Percentiles rank a stretch among this genome's conserved stretches.
Conservation (phyloP, 2,113 vertebrate species). For the Clarias macrocephalus region DNA sequence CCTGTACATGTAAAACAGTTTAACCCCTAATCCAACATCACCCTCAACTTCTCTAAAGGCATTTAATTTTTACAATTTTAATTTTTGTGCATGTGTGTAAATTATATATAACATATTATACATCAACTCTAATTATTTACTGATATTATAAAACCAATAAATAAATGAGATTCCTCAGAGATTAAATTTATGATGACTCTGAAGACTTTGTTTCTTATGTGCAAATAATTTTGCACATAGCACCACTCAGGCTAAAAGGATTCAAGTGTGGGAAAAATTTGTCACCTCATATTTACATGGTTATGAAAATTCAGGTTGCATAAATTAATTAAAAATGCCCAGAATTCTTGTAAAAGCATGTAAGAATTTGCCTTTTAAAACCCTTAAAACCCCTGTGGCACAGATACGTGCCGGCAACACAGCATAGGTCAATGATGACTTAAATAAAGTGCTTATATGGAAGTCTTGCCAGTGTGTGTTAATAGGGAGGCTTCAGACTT, state of each 20-base stretch:
- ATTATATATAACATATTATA: neutral
- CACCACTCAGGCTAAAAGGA: neutral
- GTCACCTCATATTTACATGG: neutral
- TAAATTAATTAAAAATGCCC: neutral
- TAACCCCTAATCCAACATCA: neutral
- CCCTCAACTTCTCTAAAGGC: neutral
- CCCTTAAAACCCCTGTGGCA: too few relatives aligned
- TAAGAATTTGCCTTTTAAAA: neutral
- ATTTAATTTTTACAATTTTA: neutral
- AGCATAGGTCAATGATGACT: too few relatives aligned
- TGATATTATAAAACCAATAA: neutral
- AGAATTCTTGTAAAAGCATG: neutral
- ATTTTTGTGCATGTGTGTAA: neutral
- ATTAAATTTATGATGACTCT: neutral
- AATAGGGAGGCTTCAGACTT: too few relatives aligned
- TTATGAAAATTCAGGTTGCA: neutral
- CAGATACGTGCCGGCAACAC: too few relatives aligned
- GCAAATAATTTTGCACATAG: neutral
- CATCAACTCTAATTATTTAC: neutral
- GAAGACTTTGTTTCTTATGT: neutral
- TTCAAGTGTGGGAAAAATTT: neutral
- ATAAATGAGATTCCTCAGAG: neutral
- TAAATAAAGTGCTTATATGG: too few relatives aligned
- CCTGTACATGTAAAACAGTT: slow-evolving; percentile 8
- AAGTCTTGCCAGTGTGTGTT: too few relatives aligned